These are phyloP conservation scores for Daphoenositta chrysoptera DNA, from an alignment of 2,113 vertebrate species.

Conservation along the genomic window DNA sequence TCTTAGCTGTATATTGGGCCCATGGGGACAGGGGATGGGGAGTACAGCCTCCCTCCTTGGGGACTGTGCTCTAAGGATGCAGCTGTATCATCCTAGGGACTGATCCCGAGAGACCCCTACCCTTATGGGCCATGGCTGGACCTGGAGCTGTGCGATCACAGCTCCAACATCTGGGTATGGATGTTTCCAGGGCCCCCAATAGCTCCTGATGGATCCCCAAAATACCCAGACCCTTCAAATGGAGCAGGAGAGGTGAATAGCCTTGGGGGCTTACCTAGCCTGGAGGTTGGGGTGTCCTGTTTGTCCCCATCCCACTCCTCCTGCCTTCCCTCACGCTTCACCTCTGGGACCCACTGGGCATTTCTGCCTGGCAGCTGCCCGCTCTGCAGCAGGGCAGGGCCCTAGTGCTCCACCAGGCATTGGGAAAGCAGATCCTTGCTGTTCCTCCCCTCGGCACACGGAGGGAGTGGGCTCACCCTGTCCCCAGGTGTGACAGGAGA, in stretches of 20 bases:
- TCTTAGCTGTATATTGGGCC: accelerated
- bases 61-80: background rate
- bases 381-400: background rate
- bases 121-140: background rate
- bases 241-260: background rate
- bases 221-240: background rate
- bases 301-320: background rate
- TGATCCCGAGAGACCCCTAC: accelerated
- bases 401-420: accelerated
- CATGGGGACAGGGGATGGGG: background rate
- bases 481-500: background rate
- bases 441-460: background rate
- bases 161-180: background rate
- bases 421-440: accelerated
- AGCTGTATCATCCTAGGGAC: background rate
- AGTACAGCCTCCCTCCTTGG: background rate
- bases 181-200: background rate
- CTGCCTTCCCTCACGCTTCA: background rate
- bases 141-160: background rate
- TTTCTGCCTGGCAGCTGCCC: background rate
- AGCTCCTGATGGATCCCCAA: background rate
- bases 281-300: background rate
- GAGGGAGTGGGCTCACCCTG: background rate
- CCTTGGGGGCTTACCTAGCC: background rate
- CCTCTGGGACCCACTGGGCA: background rate